phyloP scores from a whole-genome alignment of 2,113 vertebrate species.

The Macroglossus sobrinus region DNA sequence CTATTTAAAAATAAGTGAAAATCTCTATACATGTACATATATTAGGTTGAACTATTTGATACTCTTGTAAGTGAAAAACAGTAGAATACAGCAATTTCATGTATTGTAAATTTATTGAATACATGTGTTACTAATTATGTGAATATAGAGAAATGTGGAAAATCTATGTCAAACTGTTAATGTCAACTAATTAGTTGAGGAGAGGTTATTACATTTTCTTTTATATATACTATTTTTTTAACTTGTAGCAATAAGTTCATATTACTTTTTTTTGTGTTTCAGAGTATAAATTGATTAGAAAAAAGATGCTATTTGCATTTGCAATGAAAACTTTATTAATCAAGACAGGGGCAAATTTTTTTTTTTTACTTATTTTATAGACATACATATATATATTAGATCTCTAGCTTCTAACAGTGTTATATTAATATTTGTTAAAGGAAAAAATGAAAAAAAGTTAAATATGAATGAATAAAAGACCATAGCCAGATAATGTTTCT shows the following conservation, averaged over 20 bases:
- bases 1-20: conserved; percentile 6
- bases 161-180: background rate
- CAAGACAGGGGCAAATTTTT: background rate
- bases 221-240: background rate
- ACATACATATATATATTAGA: background rate
- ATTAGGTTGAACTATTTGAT: background rate
- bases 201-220: background rate
- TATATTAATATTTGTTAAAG: background rate
- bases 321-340: background rate
- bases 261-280: background rate
- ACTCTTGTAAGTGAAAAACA: background rate
- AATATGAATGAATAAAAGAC: background rate
- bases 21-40: background rate
- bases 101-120: background rate
- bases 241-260: background rate
- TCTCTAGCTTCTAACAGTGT: background rate
- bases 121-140: background rate
- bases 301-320: background rate
- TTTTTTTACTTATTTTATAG: background rate
- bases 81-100: background rate
- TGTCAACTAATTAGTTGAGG: background rate
- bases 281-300: background rate
- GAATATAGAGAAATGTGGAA: background rate
- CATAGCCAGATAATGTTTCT: background rate
- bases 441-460: background rate